Percentiles rank a stretch among this genome's conserved stretches.
These are phyloP conservation scores for Pipistrellus nathusii DNA, from an alignment of 2,797 vertebrate genomes.

Conservation along the genomic window DNA sequence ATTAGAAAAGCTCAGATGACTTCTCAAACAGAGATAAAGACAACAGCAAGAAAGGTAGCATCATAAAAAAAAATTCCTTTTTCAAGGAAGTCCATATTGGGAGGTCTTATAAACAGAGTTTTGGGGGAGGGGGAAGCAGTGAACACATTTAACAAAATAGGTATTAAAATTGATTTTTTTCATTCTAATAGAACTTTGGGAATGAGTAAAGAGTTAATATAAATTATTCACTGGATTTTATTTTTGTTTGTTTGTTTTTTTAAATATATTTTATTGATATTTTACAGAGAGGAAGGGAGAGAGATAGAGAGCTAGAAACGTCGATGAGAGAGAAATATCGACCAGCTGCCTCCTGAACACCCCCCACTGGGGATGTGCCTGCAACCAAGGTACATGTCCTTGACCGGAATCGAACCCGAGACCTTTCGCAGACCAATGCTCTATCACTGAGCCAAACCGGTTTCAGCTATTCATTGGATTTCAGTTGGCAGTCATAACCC, in stretches of 20 bases:
- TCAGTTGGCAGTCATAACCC: background rate
- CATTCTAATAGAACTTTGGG: background rate
- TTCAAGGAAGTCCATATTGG: conserved; percentile 38
- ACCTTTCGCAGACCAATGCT: too few species aligned
- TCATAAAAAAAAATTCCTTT: background rate
- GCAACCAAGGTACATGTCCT: too few species aligned
- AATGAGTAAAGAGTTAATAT: background rate
- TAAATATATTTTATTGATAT: too few species aligned
- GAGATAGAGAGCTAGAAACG: too few species aligned
- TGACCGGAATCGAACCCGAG: too few species aligned
- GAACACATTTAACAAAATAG: conserved; percentile 50
- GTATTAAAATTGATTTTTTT: background rate
- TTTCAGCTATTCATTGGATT: background rate
- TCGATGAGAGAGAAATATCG: too few species aligned
- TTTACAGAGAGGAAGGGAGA: too few species aligned
- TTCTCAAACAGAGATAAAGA: conserved; percentile 77
- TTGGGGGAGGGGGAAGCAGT: conserved; percentile 22
- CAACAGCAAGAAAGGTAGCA: conserved; percentile 75
- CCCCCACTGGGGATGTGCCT: too few species aligned
- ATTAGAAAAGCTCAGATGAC: conserved; percentile 72
- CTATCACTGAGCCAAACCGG: too few species aligned
- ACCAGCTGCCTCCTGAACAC: too few species aligned
- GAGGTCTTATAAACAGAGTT: conserved; percentile 28
- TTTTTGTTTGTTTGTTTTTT: too few species aligned
- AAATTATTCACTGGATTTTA: background rate